A percentile compares a stretch with the other conserved stretches of the same genome.
Conservation (phyloP, 2,888 invertebrate genomes). For the Strigamia maritima region DNA sequence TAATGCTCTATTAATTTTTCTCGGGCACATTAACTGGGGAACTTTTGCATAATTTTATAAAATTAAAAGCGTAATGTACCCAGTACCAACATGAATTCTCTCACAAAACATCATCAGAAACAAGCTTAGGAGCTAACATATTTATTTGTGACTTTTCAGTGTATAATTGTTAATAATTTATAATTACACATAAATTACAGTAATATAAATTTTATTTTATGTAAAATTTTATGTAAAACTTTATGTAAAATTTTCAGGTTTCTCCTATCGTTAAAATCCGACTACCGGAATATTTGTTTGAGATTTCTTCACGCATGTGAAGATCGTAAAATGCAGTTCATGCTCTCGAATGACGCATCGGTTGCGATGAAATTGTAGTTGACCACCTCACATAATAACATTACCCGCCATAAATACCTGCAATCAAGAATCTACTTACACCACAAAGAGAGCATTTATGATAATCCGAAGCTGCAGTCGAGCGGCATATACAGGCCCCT, state of each 20-base stretch:
- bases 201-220: no score
- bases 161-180: no score
- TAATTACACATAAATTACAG: no score
- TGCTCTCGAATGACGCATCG: conserved; percentile 8
- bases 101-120: not conserved
- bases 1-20: conserved; percentile 21
- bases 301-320: not conserved
- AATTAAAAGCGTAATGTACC: not conserved
- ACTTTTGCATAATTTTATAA: not conserved
- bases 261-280: no score
- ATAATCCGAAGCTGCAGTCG: conserved; percentile 3
- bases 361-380: not conserved
- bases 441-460: conserved; percentile 25
- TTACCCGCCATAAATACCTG: conserved; percentile 23
- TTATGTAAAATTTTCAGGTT: not conserved
- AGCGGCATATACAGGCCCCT: no score
- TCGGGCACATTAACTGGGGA: not conserved
- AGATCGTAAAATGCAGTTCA: not conserved
- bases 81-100: not conserved
- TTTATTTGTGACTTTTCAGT: no score
- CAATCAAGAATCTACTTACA: conserved; percentile 21
- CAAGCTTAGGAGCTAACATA: no score
- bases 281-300: no score
- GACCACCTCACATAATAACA: not conserved
- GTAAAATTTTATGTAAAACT: not conserved